Evolutionary conservation across 1,140 invertebrate species (phyloP), one percentile per base, ranked within the genome.

Genomic region (Papilio glaucus): DNA sequence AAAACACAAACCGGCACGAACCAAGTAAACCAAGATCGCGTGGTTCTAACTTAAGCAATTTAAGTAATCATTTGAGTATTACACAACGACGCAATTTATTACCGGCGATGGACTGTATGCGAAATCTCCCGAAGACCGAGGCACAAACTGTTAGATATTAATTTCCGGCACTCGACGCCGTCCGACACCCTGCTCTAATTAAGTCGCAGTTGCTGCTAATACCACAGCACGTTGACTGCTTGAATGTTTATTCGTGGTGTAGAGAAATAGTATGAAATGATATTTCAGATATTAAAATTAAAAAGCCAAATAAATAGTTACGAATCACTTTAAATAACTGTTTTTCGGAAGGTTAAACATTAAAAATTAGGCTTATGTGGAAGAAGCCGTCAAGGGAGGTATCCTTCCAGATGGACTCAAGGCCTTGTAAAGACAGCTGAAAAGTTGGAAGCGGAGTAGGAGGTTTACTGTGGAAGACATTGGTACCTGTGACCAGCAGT

Each of bases 131-230:
- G 21, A 24, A 49, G 45, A 49, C 45, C 21, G 21, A 57, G 57
- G 79, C 76, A 77, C 75, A 72, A 86, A 81, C 83, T 85, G 83
- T 78, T 81, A 82, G 80, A 84, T 89, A 87, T 91, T 89, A 89
- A 91, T 91, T 88, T 91, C 87, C 89, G 89, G 82, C 71, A 80
- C 83, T 85, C 79, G 80, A 82, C 81, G 77, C 74, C 70, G 74
- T 77, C 77, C 68, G n/a, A n/a, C n/a, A 53, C 76, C 78, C 72
- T 75, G 60, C 61, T 74, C 76, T 79, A 83, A 85, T 86, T 87
- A 81, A 78, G 72, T 73, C 77, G 80, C 78, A 81, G 78, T 78
- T 81, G 79, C 21, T 24, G 49, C 10, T 57, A 13, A 57, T 9
- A 57, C 18, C 49, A 57, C 3, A 2, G 2, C 1, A 26, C 12